These are phyloP conservation scores for Pipa parva DNA, from an alignment of 2,113 vertebrate species.

Conservation along the genomic window DNA sequence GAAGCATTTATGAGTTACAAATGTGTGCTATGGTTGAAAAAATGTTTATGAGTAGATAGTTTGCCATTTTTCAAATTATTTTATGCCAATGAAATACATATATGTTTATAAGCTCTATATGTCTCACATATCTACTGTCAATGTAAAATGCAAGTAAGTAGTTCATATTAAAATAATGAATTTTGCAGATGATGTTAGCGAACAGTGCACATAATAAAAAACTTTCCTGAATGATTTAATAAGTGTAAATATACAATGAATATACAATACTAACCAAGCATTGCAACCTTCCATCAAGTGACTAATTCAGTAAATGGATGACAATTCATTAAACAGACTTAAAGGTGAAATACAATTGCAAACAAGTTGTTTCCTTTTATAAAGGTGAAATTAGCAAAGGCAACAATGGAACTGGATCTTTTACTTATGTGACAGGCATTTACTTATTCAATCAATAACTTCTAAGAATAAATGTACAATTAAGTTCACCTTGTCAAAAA, in stretches of 20 bases:
- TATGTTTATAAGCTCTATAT: too few relatives aligned
- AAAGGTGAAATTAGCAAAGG: constrained; percentile 43
- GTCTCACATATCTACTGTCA: too few relatives aligned
- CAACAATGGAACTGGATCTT: constrained; percentile 36
- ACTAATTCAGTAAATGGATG: constrained; percentile 31
- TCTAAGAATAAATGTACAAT: constrained; percentile 36
- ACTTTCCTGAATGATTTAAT: too few relatives aligned
- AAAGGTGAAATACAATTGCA: constrained; percentile 36
- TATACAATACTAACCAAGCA: constrained; percentile 6
- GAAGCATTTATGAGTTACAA: too few relatives aligned
- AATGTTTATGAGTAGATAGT: too few relatives aligned
- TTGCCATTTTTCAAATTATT: too few relatives aligned
- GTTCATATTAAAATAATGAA: too few relatives aligned
- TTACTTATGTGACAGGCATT: constrained; percentile 30
- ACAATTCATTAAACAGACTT: constrained; percentile 32
- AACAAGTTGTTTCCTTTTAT: constrained; percentile 40
- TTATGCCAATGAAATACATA: too few relatives aligned
- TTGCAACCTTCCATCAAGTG: constrained; percentile 33
- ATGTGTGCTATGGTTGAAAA: too few relatives aligned
- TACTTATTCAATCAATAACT: constrained; percentile 36
- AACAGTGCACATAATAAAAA: too few relatives aligned
- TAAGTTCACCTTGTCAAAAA: constrained; percentile 30
- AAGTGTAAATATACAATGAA: constrained; percentile 19
- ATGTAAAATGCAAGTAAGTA: too few relatives aligned
- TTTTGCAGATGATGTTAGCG: too few relatives aligned